Base-by-base conservation (phyloP, 1,140 invertebrate species). In the Macrobrachium rosenbergii region DNA sequence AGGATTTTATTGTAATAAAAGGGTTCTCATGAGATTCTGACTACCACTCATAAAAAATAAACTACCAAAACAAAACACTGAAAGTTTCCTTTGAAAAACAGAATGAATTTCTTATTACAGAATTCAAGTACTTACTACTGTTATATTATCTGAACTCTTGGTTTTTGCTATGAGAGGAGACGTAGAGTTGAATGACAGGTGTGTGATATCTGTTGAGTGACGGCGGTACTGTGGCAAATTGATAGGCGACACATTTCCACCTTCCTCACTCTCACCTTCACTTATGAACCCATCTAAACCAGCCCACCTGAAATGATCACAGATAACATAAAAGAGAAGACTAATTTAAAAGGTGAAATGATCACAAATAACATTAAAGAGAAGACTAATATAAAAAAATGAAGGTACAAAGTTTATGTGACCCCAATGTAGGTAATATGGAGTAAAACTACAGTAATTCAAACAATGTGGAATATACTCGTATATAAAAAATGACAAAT, bases 151-250 rank as follows among this genome's bases (percentile, higher is more conserved):
- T 10, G 84, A 64, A 58, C 84, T 87, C 52, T 69, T 72, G 12
- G 84, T 87, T 64, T 87, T 87, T 7, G 84, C 14, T n/a, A 87
- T 59, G 0, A 62, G 28, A 37, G 84, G 67, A 75, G 84, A 28
- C 7, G 58, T 23, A 23, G 82, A 45, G 23, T 45, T 52, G 72
- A 67, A 28, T 75, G 69, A n/a, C 17, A 87, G 28, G 64, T 81
- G 84, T 17, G 84, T 87, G 69, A 79, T 87, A 60, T 87, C 84
- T 43, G 84, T 87, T 17, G 84, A 87, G 72, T 87, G 84, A 21
- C 84, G 84, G 28, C 84, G 84, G 78, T 87, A 87, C 60, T 87
- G 84, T 19, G 84, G 77, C 17, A 77, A 63, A 37, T 62, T 62
- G n/a, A 76, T 43, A 8, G 82, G 82, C 19, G 77, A 76, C 17